Evolutionary conservation across 2,797 vertebrate species (phyloP).

Genomic region (Diplodus puntazzo): DNA sequence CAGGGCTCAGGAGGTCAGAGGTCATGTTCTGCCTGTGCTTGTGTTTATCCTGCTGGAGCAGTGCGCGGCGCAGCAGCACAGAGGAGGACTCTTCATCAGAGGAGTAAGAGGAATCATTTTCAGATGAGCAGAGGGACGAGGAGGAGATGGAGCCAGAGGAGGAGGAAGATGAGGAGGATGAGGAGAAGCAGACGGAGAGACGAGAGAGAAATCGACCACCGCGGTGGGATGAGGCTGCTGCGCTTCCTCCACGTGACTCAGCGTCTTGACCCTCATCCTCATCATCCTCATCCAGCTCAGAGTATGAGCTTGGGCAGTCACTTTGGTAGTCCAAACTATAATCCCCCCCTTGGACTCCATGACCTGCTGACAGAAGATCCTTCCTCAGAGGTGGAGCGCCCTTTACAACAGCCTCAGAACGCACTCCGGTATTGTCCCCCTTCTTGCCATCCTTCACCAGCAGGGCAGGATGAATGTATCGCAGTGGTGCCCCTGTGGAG

Average conservation of each 20-base stretch:
- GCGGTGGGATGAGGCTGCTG: slow-evolving; percentile 69
- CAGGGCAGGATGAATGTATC: slow-evolving; percentile 86
- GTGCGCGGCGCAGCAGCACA: slow-evolving; percentile 90
- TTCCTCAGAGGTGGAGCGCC: slow-evolving; percentile 77
- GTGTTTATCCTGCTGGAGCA: slow-evolving; percentile 89
- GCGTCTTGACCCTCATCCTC: slow-evolving; percentile 84
- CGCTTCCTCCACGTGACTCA: slow-evolving; percentile 49
- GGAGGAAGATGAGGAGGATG: slow-evolving; percentile 95
- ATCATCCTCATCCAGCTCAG: slow-evolving; percentile 94
- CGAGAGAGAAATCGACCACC: slow-evolving; percentile 91
- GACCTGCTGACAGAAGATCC: slow-evolving; percentile 85
- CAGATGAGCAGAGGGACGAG: slow-evolving; percentile 96
- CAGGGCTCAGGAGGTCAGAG: slow-evolving; percentile 60
- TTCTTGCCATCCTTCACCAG: slow-evolving; percentile 89
- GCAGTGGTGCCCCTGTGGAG: slow-evolving; percentile 80
- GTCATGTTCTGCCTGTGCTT: slow-evolving; percentile 74
- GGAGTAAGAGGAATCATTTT: slow-evolving; percentile 97
- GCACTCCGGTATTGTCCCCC: slow-evolving; percentile 55
- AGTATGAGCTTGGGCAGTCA: slow-evolving; percentile 96
- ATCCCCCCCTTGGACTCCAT: slow-evolving; percentile 89
- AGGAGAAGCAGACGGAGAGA: slow-evolving; percentile 93
- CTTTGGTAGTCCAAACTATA: slow-evolving; percentile 92
- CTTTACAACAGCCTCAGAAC: slow-evolving; percentile 71
- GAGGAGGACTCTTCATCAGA: slow-evolving; percentile 96
- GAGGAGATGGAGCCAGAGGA: slow-evolving; percentile 95